These are phyloP conservation scores for Gambusia yucatana DNA, from an alignment of 2,797 vertebrate species.

Conservation along the genomic window DNA sequence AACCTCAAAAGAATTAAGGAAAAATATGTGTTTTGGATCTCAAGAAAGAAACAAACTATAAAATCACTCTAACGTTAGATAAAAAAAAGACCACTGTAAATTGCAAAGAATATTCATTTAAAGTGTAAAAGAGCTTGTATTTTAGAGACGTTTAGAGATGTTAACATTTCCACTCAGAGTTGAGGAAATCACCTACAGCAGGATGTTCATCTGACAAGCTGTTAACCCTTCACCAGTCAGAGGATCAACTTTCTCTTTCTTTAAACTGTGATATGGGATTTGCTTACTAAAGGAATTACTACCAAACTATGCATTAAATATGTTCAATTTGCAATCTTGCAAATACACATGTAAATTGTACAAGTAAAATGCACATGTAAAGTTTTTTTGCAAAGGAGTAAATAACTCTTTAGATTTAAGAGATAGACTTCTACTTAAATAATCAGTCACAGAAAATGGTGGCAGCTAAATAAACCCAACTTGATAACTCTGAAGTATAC, in stretches of 20 bases:
- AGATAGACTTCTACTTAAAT: neutral
- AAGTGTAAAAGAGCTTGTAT: neutral
- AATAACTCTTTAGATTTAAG: neutral
- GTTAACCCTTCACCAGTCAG: neutral
- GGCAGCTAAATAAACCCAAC: neutral
- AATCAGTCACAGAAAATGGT: neutral
- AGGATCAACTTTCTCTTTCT: neutral
- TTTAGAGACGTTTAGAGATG: neutral
- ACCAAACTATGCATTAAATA: too few relatives aligned
- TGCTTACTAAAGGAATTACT: too few relatives aligned
- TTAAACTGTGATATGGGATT: neutral
- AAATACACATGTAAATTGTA: too few relatives aligned
- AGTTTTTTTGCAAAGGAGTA: neutral
- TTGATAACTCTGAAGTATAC: neutral
- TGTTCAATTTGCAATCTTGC: too few relatives aligned
- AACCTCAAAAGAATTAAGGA: neutral
- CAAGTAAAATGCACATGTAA: too few relatives aligned
- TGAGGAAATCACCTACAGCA: neutral
- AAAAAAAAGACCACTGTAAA: neutral
- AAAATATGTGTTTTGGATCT: neutral
- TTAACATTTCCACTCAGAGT: neutral
- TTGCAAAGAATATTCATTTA: neutral
- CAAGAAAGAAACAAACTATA: neutral
- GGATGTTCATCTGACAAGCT: neutral
- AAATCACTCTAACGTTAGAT: neutral